A percentile compares a stretch with the other conserved stretches of the same genome.
Conservation (phyloP, 2,888 invertebrate genomes). For the Lucinisca nassula region DNA sequence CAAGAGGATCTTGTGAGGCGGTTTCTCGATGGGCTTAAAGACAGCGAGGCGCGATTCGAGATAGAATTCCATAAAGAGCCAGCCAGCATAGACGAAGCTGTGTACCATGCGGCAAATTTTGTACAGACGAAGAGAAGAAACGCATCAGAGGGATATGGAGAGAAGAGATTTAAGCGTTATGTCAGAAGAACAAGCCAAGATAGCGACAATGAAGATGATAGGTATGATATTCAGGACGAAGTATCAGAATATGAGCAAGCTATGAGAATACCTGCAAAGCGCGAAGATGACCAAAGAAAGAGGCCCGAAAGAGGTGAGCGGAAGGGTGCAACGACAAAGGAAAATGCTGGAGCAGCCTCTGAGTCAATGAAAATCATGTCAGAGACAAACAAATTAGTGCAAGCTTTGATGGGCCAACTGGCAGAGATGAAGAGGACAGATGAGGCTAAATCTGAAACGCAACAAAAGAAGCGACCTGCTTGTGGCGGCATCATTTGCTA, state of each 20-base stretch:
- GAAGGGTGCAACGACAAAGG: not conserved
- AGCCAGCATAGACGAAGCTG: not conserved
- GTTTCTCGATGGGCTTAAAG: slow-evolving; percentile 1
- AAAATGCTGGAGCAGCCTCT: not conserved
- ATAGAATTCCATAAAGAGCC: slow-evolving; percentile 6
- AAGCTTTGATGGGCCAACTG: not conserved
- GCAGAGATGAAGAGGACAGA: not conserved
- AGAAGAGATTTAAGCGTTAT: not conserved
- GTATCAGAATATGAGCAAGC: not conserved
- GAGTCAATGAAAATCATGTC: not conserved
- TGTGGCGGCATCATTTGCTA: not conserved
- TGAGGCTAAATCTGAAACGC: not conserved
- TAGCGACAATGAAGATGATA: slow-evolving; percentile 3
- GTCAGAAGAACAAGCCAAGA: not conserved
- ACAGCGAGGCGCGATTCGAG: not conserved
- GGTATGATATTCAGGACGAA: not conserved
- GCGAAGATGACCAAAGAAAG: not conserved
- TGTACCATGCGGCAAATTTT: slow-evolving; percentile 13
- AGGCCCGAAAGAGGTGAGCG: not conserved
- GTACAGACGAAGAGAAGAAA: not conserved
- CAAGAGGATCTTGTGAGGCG: slow-evolving; percentile 7
- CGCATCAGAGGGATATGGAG: not conserved
- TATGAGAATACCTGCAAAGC: not conserved
- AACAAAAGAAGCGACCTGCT: not conserved
- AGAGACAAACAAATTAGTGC: not conserved